phyloP scores from a whole-genome alignment of 2,888 invertebrate genomes.

The Helleia helle region DNA sequence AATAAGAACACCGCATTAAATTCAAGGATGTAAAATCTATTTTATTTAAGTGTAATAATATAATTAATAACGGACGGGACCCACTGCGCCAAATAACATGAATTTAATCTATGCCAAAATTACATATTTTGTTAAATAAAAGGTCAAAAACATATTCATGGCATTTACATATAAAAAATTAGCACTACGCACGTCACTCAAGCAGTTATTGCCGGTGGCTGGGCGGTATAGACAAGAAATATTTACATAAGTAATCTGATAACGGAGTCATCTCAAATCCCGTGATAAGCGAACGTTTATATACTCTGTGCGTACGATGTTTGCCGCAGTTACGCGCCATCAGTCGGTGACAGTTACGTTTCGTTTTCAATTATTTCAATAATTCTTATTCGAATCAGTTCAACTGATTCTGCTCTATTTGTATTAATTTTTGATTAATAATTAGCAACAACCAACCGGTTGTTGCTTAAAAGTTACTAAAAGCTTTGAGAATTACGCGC shows the following conservation, averaged over 20 bases:
- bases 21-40: no score
- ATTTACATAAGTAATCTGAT: conserved; percentile 24
- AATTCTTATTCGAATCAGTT: conserved; percentile 28
- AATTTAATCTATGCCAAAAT: no score
- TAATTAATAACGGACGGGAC: no score
- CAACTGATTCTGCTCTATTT: conserved; percentile 26
- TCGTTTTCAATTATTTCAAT: conserved; percentile 15
- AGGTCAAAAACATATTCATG: no score
- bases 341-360: conserved; percentile 26
- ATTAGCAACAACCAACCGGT: conserved; percentile 68
- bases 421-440: conserved; percentile 15
- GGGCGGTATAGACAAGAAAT: conserved; percentile 14
- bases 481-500: conserved; percentile 78
- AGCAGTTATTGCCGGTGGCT: conserved; percentile 43
- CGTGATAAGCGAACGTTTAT: conserved; percentile 50
- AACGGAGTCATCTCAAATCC: conserved; percentile 32
- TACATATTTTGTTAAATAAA: no score
- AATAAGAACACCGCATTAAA: no score
- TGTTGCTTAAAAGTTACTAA: conserved; percentile 63
- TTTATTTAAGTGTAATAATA: no score
- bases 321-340: conserved; percentile 42
- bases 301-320: conserved; percentile 29
- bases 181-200: conserved; percentile 20
- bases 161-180: no score
- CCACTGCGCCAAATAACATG: no score